A percentile compares a stretch with the other conserved stretches of the same genome.
Evolutionary conservation across 1,140 invertebrate species (phyloP).

Genomic region (Andricus grossulariae): DNA sequence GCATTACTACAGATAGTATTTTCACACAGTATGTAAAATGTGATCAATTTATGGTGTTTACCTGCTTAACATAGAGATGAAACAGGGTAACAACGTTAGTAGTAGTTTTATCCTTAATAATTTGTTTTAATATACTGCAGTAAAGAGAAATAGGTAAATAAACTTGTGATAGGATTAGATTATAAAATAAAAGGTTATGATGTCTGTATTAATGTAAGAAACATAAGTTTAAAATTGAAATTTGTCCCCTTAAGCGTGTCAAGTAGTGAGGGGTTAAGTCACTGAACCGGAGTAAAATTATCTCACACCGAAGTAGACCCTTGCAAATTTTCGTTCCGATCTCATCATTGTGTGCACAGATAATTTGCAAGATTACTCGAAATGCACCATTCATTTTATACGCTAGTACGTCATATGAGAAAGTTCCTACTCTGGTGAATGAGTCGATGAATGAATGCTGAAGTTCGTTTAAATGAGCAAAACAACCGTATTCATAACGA

Average conservation of each 20-base stretch:
- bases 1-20: too few relatives aligned
- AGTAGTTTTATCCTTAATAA: too few relatives aligned
- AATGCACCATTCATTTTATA: conserved; percentile 26
- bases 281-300: not conserved
- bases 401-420: conserved; percentile 4
- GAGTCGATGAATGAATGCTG: conserved; percentile 6
- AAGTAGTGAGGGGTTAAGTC: too few relatives aligned
- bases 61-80: too few relatives aligned
- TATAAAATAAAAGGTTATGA: too few relatives aligned
- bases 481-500: not conserved
- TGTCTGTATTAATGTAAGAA: too few relatives aligned
- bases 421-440: conserved; percentile 21
- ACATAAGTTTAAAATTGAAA: conserved; percentile 29
- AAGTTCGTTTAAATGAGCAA: not conserved
- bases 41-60: too few relatives aligned
- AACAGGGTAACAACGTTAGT: too few relatives aligned
- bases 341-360: conserved; percentile 20
- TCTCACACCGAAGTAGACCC: not conserved
- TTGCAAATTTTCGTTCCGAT: conserved; percentile 15
- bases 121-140: too few relatives aligned
- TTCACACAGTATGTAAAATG: too few relatives aligned
- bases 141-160: too few relatives aligned
- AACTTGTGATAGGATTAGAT: too few relatives aligned
- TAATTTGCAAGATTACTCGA: conserved; percentile 27
- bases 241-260: conserved; percentile 12